Base-by-base conservation (phyloP, 2,888 invertebrate species). In the Stenodema calcarata region DNA sequence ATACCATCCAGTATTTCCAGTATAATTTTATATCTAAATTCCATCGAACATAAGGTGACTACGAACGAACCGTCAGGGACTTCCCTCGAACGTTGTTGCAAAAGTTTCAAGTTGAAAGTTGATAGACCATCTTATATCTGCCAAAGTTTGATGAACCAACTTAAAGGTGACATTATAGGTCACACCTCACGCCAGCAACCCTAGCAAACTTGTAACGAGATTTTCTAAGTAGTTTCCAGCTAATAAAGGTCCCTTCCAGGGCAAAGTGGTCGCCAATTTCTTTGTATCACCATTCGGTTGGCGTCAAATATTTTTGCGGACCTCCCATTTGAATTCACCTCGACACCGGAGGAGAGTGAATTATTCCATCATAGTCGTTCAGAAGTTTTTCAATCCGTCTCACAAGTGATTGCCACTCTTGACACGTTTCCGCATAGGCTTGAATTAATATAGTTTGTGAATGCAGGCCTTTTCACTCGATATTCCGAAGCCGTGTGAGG, bases 361-460 rank as follows among this genome's bases (percentile, higher is more conserved):
- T 84, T 84, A 84, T 84, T 84, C 84, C 84, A 75, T 84, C 73
- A 73, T 28, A 7, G 30, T 23, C 50, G 80, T 7, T 16, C 18
- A 62, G 42, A 82, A 82, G 82, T 82, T 62, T 82, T 82, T 82
- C 84, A 50, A 27, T 70, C 47, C 62, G 18, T 30, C 62, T 76
- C 12, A 30, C 12, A 11, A 62, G 62, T 62, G 12, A 42, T 84
- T 84, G 75, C 44, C 42, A 75, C 18, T 9, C 75, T 11, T 11
- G 73, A 84, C 84, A 84, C 84, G 84, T 84, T 44, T 84, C 73
- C 84, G 42, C 73, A 73, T 75, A 73, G 44, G 73, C 73, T 47
- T 75, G 84, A 84, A 84, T 84, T 84, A 84, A 84, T 84, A 84
- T 84, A 75, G 84, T 84, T 84, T 84, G 75, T 23, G 75, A 75